A percentile compares a stretch with the other conserved stretches of the same genome.
phyloP scores from a whole-genome alignment of 2,888 invertebrate species.

The Criorhina ranunculi region DNA sequence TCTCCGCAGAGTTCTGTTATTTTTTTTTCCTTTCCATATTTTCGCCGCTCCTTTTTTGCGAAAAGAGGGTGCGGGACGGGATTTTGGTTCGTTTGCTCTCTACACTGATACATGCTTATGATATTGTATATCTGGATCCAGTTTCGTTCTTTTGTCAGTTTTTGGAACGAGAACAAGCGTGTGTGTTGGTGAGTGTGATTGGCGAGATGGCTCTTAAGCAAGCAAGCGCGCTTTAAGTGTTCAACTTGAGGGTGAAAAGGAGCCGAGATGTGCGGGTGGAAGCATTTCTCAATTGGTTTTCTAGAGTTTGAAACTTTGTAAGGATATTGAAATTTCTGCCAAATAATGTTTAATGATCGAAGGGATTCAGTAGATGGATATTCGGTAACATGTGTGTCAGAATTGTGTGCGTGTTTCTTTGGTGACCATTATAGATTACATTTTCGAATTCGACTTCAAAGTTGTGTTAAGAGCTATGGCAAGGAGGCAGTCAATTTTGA shows the following conservation, averaged over 20 bases:
- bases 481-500: too few species aligned
- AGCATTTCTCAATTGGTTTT: conserved; percentile 37
- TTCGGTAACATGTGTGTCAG: neutral
- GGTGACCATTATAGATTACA: too few species aligned
- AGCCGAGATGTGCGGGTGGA: conserved; percentile 24
- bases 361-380: neutral
- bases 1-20: neutral
- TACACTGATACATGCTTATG: conserved; percentile 54
- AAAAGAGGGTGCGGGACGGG: conserved; percentile 28
- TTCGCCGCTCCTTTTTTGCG: conserved; percentile 42
- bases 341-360: conserved; percentile 3
- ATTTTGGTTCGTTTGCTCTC: conserved; percentile 45
- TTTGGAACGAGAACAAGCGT: neutral
- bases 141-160: conserved; percentile 10
- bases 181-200: conserved; percentile 37
- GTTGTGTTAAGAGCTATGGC: too few species aligned
- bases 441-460: too few species aligned
- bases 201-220: conserved; percentile 24
- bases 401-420: too few species aligned
- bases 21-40: conserved; percentile 41
- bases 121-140: conserved; percentile 62
- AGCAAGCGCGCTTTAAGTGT: conserved; percentile 60
- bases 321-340: neutral
- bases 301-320: neutral
- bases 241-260: conserved; percentile 17